These are phyloP conservation scores for Eonycteris spelaea DNA, from an alignment of 2,113 vertebrate genomes.

Conservation along the genomic window DNA sequence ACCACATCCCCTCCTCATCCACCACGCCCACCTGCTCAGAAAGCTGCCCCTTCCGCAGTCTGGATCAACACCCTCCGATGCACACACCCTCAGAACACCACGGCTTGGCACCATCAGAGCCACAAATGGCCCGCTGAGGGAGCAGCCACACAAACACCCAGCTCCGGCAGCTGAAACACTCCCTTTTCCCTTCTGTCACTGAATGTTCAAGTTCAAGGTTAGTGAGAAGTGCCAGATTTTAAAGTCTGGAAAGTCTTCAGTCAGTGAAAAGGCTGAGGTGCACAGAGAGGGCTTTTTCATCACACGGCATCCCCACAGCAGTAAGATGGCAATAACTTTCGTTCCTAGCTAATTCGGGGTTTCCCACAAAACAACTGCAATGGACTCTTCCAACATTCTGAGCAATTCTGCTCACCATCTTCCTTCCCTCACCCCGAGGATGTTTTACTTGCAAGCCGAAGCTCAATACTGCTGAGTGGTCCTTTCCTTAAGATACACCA, in stretches of 20 bases:
- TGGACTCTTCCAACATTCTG: neutral
- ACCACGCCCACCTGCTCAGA: neutral
- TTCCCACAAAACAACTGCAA: neutral
- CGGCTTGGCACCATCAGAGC: neutral
- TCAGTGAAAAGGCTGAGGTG: neutral
- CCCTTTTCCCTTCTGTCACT: neutral
- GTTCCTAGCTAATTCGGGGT: neutral
- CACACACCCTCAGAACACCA: neutral
- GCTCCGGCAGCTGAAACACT: neutral
- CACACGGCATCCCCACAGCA: neutral
- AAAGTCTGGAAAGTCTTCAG: neutral
- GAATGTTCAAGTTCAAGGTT: slow-evolving; percentile 63
- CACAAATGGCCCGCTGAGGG: neutral
- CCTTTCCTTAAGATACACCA: neutral
- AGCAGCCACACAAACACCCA: neutral
- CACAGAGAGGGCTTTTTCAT: neutral
- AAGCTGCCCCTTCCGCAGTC: neutral
- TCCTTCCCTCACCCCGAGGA: neutral
- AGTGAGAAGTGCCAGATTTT: neutral
- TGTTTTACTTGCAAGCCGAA: neutral
- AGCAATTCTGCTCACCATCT: neutral
- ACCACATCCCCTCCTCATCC: neutral
- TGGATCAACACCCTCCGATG: neutral
- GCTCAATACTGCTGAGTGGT: neutral
- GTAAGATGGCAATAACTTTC: neutral